Conservation (phyloP, 2,888 invertebrate species). For the Plemyria rubiginata region DNA sequence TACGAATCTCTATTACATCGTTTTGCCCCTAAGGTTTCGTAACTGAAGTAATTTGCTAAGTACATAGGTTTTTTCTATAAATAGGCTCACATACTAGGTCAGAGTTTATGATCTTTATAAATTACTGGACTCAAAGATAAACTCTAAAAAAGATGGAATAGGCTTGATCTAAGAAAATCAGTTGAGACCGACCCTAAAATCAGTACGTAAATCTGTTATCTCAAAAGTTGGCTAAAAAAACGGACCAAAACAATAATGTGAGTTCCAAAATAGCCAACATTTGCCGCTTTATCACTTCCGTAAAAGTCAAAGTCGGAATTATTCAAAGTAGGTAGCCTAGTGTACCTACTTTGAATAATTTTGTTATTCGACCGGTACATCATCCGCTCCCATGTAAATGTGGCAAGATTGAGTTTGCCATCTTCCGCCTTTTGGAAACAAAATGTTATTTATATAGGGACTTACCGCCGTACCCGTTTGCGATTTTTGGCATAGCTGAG, state of each 20-base stretch:
- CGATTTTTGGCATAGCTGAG: slow-evolving; percentile 26
- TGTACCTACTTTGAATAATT: slow-evolving; percentile 76
- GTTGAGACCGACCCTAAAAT: no score
- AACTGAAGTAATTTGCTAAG: not conserved
- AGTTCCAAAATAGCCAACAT: slow-evolving; percentile 12
- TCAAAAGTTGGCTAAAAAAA: not conserved
- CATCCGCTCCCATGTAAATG: slow-evolving; percentile 76
- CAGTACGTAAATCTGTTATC: no score
- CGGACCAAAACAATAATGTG: not conserved
- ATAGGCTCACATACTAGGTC: not conserved
- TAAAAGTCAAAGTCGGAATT: slow-evolving; percentile 51
- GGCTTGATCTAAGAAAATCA: no score
- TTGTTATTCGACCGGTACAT: slow-evolving; percentile 74
- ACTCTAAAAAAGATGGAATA: no score
- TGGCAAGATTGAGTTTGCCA: slow-evolving; percentile 64
- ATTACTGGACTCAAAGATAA: not conserved
- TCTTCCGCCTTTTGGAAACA: slow-evolving; percentile 35
- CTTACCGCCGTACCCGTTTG: slow-evolving; percentile 21
- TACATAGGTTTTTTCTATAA: not conserved
- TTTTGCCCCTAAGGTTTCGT: no score
- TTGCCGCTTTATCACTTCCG: slow-evolving; percentile 13
- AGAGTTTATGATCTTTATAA: not conserved
- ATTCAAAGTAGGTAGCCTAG: slow-evolving; percentile 21
- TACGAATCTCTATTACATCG: no score
- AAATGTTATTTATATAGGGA: slow-evolving; percentile 42